Conservation (phyloP, 2,797 vertebrate species). For the Distichodus sexfasciatus region DNA sequence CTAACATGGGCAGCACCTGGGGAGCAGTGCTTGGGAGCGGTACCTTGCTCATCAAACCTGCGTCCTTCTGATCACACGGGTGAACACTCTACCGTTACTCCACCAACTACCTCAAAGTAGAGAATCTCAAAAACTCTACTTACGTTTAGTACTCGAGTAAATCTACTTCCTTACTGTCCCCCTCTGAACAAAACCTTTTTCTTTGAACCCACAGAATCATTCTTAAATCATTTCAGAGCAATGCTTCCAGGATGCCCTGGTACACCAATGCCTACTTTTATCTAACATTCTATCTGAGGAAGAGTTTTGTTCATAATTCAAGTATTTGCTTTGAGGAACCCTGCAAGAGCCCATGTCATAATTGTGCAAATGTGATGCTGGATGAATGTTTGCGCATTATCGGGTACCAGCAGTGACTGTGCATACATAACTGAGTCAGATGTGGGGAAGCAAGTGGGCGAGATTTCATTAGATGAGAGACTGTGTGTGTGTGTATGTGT, state of each 20-base stretch:
- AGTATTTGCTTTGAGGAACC: slow-evolving; percentile 27
- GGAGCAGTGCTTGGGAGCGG: no score
- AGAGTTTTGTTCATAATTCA: slow-evolving; percentile 26
- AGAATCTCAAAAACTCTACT: no score
- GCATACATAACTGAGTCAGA: slow-evolving; percentile 46
- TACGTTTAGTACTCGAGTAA: no score
- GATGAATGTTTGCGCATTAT: slow-evolving; percentile 44
- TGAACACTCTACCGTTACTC: no score
- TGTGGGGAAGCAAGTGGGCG: slow-evolving; percentile 26
- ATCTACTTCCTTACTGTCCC: no score
- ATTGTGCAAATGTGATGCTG: slow-evolving; percentile 47
- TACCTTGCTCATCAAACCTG: no score
- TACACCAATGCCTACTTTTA: background rate
- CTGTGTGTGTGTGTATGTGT: background rate
- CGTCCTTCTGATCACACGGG: no score
- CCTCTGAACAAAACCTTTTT: background rate
- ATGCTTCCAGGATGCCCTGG: background rate
- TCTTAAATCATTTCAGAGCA: background rate
- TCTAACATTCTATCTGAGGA: background rate
- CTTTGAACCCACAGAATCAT: background rate
- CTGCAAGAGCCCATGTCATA: slow-evolving; percentile 23
- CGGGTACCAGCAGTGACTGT: slow-evolving; percentile 38
- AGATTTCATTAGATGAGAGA: slow-evolving; percentile 31
- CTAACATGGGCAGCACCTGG: no score
- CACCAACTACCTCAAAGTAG: no score